Conservation (phyloP, 2,113 vertebrate species). For the Spea bombifrons region DNA sequence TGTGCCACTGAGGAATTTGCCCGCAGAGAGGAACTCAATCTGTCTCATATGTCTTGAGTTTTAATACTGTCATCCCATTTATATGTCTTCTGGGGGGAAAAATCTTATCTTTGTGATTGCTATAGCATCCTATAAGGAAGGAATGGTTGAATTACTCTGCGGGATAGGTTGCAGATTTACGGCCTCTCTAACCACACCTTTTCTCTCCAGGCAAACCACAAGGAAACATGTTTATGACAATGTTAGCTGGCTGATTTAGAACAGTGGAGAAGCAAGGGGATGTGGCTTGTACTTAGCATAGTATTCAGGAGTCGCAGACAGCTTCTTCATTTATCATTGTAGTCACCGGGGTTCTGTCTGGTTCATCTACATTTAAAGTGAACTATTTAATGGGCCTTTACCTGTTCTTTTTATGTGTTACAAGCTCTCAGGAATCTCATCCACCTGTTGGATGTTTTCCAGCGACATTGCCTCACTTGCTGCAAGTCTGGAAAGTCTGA, state of each 20-base stretch:
- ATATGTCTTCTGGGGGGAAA: neutral
- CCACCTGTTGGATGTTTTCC: constrained; percentile 29
- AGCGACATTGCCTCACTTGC: constrained; percentile 3
- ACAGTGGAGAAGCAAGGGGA: constrained; percentile 7
- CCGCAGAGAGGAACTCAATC: neutral
- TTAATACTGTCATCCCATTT: neutral
- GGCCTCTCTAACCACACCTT: constrained; percentile 31
- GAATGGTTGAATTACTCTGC: constrained; percentile 18
- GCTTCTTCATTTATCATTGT: constrained; percentile 26
- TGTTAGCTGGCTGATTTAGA: constrained; percentile 37
- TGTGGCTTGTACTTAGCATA: neutral
- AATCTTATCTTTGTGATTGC: constrained; percentile 24
- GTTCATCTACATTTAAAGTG: constrained; percentile 33
- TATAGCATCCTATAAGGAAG: constrained; percentile 12
- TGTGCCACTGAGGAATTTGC: neutral
- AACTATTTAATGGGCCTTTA: constrained; percentile 28
- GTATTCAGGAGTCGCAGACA: constrained; percentile 4
- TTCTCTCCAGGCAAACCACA: constrained; percentile 29
- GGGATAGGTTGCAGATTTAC: constrained; percentile 31
- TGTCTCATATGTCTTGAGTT: neutral
- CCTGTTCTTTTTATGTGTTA: constrained; percentile 16
- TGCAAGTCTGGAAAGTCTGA: neutral
- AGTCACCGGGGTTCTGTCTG: constrained; percentile 26
- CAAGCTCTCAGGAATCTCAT: neutral
- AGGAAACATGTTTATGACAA: constrained; percentile 46